These are phyloP conservation scores for Syndactyla subalaris DNA, from an alignment of 2,797 vertebrate species.

Conservation along the genomic window DNA sequence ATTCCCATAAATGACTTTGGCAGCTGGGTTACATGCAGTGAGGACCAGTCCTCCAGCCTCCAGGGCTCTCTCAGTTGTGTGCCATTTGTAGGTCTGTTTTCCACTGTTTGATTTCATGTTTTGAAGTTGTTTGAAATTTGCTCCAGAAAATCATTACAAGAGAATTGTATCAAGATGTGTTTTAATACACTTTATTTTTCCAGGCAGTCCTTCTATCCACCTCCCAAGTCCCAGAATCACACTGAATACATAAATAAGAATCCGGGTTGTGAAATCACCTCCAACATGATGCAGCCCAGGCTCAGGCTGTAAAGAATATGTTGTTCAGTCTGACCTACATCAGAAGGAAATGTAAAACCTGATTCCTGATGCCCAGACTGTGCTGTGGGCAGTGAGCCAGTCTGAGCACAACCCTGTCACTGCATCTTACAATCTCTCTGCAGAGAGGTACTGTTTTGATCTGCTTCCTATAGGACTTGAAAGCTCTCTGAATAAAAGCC, in stretches of 20 bases:
- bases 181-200: slow-evolving; percentile 7
- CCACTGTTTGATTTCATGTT: background rate
- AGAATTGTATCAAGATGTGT: slow-evolving; percentile 30
- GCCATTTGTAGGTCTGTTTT: background rate
- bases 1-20: background rate
- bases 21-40: background rate
- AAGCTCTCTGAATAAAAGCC: background rate
- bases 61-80: background rate
- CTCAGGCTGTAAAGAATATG: background rate
- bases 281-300: background rate
- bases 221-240: background rate
- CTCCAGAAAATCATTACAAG: slow-evolving; percentile 7
- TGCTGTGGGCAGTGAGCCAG: background rate
- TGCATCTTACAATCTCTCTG: background rate
- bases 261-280: background rate
- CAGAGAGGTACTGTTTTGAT: background rate
- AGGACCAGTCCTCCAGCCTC: background rate
- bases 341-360: background rate
- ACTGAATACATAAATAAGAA: background rate
- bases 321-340: background rate
- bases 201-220: background rate
- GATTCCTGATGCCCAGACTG: background rate
- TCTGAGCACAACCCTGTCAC: background rate
- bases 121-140: background rate
- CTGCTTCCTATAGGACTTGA: background rate